Percentiles rank a stretch among this genome's conserved stretches.
Evolutionary conservation across 2,113 vertebrate species (phyloP).

Genomic region (Galemys pyrenaicus): DNA sequence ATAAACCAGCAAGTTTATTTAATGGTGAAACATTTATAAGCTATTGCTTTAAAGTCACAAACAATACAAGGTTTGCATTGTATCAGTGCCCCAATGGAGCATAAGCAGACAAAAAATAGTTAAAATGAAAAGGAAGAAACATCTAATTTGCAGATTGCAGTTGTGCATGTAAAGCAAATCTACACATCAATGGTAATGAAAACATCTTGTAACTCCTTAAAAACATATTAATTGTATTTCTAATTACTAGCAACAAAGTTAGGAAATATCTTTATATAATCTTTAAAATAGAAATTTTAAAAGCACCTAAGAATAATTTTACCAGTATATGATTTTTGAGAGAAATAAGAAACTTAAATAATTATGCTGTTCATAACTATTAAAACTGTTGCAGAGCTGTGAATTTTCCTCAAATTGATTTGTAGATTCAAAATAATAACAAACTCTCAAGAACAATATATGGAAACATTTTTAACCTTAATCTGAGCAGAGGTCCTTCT

Average conservation of each 20-base stretch:
- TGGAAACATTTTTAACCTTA: background rate
- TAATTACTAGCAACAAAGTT: constrained; percentile 25
- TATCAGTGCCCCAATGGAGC: background rate
- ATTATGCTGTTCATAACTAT: background rate
- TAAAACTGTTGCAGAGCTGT: background rate
- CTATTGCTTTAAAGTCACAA: background rate
- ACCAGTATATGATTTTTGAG: background rate
- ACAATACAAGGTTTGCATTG: background rate
- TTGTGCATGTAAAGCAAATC: background rate
- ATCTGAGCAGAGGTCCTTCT: background rate
- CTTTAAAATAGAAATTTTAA: background rate
- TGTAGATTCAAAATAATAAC: background rate
- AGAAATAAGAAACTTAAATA: constrained; percentile 27
- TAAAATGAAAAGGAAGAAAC: background rate
- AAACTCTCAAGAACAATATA: background rate
- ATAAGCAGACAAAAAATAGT: background rate
- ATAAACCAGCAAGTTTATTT: background rate
- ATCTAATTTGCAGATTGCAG: background rate
- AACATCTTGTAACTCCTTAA: background rate
- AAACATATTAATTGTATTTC: constrained; percentile 16
- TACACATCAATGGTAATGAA: background rate
- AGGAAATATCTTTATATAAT: background rate
- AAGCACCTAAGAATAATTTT: background rate
- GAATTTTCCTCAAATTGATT: background rate
- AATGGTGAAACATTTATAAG: constrained; percentile 20